phyloP scores from a whole-genome alignment of 1,140 invertebrate species.

The Palaemon carinicauda region DNA sequence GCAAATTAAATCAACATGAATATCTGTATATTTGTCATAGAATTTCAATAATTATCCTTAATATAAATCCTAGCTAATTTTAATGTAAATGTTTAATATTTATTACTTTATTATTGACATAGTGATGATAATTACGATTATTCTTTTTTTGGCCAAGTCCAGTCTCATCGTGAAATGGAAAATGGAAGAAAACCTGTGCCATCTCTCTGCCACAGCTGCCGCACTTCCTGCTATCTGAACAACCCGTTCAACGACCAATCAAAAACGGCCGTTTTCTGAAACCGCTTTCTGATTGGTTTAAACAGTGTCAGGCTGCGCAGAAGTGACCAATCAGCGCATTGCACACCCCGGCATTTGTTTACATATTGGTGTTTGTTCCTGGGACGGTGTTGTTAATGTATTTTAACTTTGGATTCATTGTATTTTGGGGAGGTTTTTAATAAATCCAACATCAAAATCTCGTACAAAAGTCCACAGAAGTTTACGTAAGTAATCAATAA shows the following conservation, averaged over 20 bases:
- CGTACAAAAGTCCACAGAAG: not conserved
- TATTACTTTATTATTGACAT: too few relatives aligned
- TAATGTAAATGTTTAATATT: too few relatives aligned
- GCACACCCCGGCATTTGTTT: conserved; percentile 55
- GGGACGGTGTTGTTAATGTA: not conserved
- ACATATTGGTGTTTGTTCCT: conserved; percentile 51
- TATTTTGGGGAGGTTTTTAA: not conserved
- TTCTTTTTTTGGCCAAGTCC: too few relatives aligned
- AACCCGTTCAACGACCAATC: not conserved
- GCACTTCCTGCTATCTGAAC: conserved; percentile 5
- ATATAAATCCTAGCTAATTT: too few relatives aligned
- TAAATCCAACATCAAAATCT: not conserved
- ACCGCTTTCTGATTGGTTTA: conserved; percentile 10
- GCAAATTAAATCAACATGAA: too few relatives aligned
- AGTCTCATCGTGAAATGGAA: too few relatives aligned
- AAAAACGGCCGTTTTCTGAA: not conserved
- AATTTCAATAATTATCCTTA: too few relatives aligned
- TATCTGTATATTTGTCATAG: too few relatives aligned
- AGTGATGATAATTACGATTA: too few relatives aligned
- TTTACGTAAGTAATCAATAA: too few relatives aligned
- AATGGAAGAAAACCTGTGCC: too few relatives aligned
- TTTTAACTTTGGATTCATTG: not conserved
- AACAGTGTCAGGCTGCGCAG: not conserved
- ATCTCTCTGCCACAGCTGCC: conserved; percentile 19
- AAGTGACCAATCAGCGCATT: conserved; percentile 20